These are phyloP conservation scores for Leptinotarsa peninsularis DNA, from an alignment of 2,888 invertebrate genomes.

Conservation along the genomic window DNA sequence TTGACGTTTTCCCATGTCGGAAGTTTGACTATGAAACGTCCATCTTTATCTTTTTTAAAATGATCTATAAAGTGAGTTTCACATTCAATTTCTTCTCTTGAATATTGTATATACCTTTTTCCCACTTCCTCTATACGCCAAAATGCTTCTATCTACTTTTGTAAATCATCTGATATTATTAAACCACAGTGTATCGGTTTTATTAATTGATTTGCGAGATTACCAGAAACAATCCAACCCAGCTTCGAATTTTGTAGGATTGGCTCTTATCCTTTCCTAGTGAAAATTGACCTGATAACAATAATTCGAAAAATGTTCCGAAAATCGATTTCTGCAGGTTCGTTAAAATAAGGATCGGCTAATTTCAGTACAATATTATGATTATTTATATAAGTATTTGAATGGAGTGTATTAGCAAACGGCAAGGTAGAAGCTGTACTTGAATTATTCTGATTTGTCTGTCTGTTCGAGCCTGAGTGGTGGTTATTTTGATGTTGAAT, in stretches of 20 bases:
- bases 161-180: not conserved
- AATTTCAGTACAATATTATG: not conserved
- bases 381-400: not conserved
- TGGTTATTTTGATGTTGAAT: too few species aligned
- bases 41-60: not conserved
- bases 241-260: slow-evolving; percentile 27
- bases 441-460: not conserved
- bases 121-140: not conserved
- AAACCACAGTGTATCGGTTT: not conserved
- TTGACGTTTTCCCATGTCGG: not conserved
- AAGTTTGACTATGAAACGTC: not conserved
- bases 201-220: not conserved
- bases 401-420: not conserved
- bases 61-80: not conserved
- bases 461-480: too few species aligned
- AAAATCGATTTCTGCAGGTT: slow-evolving; percentile 18
- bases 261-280: not conserved
- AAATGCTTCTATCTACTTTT: too few species aligned
- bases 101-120: not conserved
- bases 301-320: slow-evolving; percentile 20
- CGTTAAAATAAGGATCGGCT: slow-evolving; percentile 26
- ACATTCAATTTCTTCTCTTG: not conserved
- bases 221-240: slow-evolving; percentile 32
- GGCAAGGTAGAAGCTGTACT: too few species aligned
- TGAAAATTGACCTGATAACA: slow-evolving; percentile 8